Conservation (phyloP, 2,888 invertebrate genomes). For the Mallateleia sp. region DNA sequence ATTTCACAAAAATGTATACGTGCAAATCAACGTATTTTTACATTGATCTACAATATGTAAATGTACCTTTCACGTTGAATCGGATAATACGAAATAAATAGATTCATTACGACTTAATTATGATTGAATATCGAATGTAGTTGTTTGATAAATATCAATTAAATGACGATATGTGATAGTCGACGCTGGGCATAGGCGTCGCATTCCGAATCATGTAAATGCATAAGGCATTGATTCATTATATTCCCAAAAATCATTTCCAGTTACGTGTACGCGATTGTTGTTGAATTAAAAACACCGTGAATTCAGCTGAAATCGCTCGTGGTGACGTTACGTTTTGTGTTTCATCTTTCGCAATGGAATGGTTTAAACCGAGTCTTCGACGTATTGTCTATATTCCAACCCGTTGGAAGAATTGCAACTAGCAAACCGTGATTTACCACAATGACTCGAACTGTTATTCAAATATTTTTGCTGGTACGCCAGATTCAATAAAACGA, state of each 20-base stretch:
- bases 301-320: not conserved
- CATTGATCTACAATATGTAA: not conserved
- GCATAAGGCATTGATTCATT: conserved; percentile 13
- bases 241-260: conserved; percentile 1
- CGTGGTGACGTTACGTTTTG: conserved; percentile 11
- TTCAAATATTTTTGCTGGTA: too few relatives aligned
- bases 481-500: too few relatives aligned
- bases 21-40: too few relatives aligned
- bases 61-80: not conserved
- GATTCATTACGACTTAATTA: conserved; percentile 16
- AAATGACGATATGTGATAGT: conserved; percentile 3
- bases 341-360: too few relatives aligned
- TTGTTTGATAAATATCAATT: conserved; percentile 30
- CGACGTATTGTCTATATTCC: too few relatives aligned
- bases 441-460: too few relatives aligned
- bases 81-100: not conserved
- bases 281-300: conserved; percentile 20
- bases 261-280: not conserved
- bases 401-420: too few relatives aligned
- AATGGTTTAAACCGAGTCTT: too few relatives aligned
- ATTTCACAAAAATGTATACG: too few relatives aligned
- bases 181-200: not conserved
- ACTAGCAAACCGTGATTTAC: too few relatives aligned
- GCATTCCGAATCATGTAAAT: conserved; percentile 20
- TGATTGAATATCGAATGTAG: conserved; percentile 1